Base-by-base conservation (phyloP, 2,888 invertebrate species). In the Rhodophaea formosa region DNA sequence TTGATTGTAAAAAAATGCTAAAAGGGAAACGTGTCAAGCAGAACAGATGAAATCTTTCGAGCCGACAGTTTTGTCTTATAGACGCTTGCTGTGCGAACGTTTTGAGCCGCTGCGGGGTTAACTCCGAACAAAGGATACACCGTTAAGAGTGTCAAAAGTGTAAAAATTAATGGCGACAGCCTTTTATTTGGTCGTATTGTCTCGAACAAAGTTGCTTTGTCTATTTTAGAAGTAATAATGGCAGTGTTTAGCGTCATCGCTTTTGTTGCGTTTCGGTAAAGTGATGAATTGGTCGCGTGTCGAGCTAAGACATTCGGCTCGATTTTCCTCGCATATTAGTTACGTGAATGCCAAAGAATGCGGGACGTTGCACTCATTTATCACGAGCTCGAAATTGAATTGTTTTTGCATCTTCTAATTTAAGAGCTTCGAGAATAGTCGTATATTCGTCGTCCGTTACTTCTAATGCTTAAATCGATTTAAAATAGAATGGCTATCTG, bases 191-290 rank as follows among this genome's bases (percentile, higher is more conserved):
- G 68, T 60, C 62, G 80, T 69, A 82, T 90, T 91, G 90, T 90
- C 79, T 90, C 70, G 79, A 74, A 84, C 80, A 80, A 80, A 81
- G 83, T 83, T 78, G 72, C 86, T 88, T 91, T 90, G 88, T 90
- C 88, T 89, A 84, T 84, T 87, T 82, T 77, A 72, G 69, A 80
- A 69, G 80, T 76, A 82, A 91, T 90, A 91, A 91, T 90, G 80
- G 87, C 80, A 81, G 82, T 90, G 91, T 91, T 90, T 89, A 91
- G 80, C 84, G 83, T 88, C 88, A 83, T 66, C 70, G 73, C 87
- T 83, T 87, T 91, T 91, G 88, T 90, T 79, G 69, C 56, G 69
- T 74, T 77, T 76, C 76, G 73, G 78, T 81, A 88, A 67, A 68
- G 69, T 77, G 74, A 77, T 86, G 86, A 86, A 88, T 86, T 77